Evolutionary conservation across 2,888 invertebrate genomes (phyloP).

Genomic region (Dilophus febrilis): DNA sequence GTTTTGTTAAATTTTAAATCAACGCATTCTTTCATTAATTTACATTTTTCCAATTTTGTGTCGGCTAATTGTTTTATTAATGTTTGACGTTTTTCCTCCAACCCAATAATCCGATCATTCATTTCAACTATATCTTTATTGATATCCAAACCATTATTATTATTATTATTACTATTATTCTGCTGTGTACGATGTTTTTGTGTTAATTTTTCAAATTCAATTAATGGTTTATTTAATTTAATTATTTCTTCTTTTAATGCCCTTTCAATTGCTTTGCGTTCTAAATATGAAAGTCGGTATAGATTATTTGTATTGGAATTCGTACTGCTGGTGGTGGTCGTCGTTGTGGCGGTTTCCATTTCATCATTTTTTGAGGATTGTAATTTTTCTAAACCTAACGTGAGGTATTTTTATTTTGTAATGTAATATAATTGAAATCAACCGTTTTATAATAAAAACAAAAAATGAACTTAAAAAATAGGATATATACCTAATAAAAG

Average conservation of each 20-base stretch:
- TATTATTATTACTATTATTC: too few relatives aligned
- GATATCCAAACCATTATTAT: neutral
- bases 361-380: too few relatives aligned
- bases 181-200: too few relatives aligned
- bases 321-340: too few relatives aligned
- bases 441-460: neutral
- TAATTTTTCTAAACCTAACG: neutral
- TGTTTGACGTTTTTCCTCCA: neutral
- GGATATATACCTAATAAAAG: neutral
- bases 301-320: too few relatives aligned
- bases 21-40: neutral
- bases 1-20: neutral
- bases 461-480: neutral
- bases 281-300: constrained; percentile 1
- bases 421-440: too few relatives aligned
- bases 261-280: neutral
- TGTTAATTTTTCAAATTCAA: neutral
- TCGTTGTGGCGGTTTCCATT: too few relatives aligned
- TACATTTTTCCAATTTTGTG: neutral
- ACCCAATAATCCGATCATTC: neutral
- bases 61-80: neutral
- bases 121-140: neutral
- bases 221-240: neutral
- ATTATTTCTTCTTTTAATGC: neutral
- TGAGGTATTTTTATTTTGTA: neutral